Percentiles rank a stretch among this genome's conserved stretches.
Conservation (phyloP, 1,140 invertebrate genomes). For the Bombus confusus region DNA sequence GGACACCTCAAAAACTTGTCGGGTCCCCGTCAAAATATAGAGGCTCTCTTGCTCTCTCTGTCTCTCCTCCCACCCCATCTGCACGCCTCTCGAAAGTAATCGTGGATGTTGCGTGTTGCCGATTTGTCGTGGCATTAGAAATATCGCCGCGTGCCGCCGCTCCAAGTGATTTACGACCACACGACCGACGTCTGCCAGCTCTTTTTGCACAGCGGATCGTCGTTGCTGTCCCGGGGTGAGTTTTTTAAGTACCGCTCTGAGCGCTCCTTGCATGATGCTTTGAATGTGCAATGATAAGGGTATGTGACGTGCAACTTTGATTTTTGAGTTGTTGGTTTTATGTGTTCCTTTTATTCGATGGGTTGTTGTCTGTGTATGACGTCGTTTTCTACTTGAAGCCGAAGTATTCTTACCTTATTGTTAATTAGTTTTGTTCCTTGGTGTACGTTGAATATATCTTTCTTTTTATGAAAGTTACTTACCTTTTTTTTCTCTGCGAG, state of each 20-base stretch:
- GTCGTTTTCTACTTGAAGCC: not conserved
- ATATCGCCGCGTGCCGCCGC: slow-evolving; percentile 17
- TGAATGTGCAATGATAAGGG: not conserved
- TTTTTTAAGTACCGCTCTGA: not conserved
- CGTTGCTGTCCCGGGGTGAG: not conserved
- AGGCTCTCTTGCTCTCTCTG: not conserved
- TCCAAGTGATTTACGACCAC: slow-evolving; percentile 31
- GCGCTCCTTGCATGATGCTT: not conserved
- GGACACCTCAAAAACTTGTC: slow-evolving; percentile 33
- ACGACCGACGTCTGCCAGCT: not conserved
- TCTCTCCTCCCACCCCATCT: not conserved
- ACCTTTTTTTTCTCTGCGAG: not conserved
- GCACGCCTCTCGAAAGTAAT: slow-evolving; percentile 1
- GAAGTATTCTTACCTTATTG: too few relatives aligned
- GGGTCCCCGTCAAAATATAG: slow-evolving; percentile 17
- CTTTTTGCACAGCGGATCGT: not conserved
- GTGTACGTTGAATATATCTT: too few relatives aligned
- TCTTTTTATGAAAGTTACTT: not conserved
- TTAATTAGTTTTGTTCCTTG: too few relatives aligned
- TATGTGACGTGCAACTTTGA: not conserved
- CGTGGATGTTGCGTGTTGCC: slow-evolving; percentile 24
- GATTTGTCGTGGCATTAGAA: slow-evolving; percentile 38
- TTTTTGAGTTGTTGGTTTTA: not conserved
- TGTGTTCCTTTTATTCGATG: not conserved
- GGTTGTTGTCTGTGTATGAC: not conserved